A percentile compares a stretch with the other conserved stretches of the same genome.
Evolutionary conservation across 2,113 vertebrate species (phyloP).

Genomic region (Phrynosoma platyrhinos): DNA sequence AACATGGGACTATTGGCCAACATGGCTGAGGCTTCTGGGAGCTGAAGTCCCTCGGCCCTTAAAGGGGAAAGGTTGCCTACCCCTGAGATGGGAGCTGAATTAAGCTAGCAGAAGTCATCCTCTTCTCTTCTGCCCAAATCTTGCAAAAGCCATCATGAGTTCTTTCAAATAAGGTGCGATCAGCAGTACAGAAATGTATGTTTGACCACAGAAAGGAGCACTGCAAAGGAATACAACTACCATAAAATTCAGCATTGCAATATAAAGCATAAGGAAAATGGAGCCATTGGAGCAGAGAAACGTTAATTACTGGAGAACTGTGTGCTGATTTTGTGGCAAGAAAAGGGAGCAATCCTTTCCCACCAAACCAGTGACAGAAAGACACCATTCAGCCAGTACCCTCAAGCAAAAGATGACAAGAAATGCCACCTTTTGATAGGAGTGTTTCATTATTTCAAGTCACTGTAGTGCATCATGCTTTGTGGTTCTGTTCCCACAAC

Average conservation of each 20-base stretch:
- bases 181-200: background rate
- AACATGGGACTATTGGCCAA: too few species aligned
- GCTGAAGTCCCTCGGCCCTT: too few species aligned
- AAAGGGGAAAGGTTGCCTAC: too few species aligned
- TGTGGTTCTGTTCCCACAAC: background rate
- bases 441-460: background rate
- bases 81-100: background rate
- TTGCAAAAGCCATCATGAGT: background rate
- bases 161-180: slow-evolving; percentile 23
- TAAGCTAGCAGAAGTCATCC: too few species aligned
- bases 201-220: background rate
- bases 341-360: background rate
- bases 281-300: background rate
- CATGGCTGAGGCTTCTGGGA: too few species aligned
- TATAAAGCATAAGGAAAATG: background rate
- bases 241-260: background rate
- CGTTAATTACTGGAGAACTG: background rate
- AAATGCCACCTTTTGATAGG: too few species aligned
- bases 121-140: background rate
- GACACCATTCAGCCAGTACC: too few species aligned
- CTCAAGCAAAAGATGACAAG: background rate
- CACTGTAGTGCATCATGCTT: background rate
- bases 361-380: background rate
- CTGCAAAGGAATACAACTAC: background rate
- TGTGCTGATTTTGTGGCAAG: background rate